These are phyloP conservation scores for Dasypogon diadema DNA, from an alignment of 2,888 invertebrate species.

Conservation along the genomic window DNA sequence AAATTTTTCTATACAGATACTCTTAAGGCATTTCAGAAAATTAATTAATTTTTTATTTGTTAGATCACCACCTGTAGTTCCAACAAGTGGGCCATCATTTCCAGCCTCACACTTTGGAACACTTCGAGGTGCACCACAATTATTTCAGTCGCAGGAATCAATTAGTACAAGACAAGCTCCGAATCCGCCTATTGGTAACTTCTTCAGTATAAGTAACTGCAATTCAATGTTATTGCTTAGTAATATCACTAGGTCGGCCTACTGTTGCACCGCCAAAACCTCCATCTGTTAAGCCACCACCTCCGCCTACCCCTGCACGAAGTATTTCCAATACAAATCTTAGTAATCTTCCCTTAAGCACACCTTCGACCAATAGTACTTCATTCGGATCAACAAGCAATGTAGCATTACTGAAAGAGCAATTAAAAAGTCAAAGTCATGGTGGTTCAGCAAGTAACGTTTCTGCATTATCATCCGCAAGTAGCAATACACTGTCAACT, in stretches of 20 bases:
- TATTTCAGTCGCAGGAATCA: slow-evolving; percentile 64
- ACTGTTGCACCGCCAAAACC: slow-evolving; percentile 65
- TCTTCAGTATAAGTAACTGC: not conserved
- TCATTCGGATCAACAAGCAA: slow-evolving; percentile 60
- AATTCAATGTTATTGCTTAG: not conserved
- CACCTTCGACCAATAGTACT: slow-evolving; percentile 42
- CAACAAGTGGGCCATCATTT: slow-evolving; percentile 63
- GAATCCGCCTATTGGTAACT: slow-evolving; percentile 66
- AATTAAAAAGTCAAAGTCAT: slow-evolving; percentile 63
- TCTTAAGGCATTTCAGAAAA: not conserved
- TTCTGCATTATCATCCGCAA: slow-evolving; percentile 54
- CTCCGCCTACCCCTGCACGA: slow-evolving; percentile 68
- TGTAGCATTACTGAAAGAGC: slow-evolving; percentile 66
- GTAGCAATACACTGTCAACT: slow-evolving; percentile 29
- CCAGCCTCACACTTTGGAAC: slow-evolving; percentile 67
- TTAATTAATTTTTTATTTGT: not conserved
- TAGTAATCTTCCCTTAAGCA: slow-evolving; percentile 61
- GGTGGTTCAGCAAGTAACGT: slow-evolving; percentile 58
- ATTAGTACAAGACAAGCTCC: slow-evolving; percentile 65
- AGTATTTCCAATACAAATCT: slow-evolving; percentile 68
- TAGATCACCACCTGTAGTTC: slow-evolving; percentile 68
- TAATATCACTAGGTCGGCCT: slow-evolving; percentile 63
- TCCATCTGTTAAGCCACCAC: slow-evolving; percentile 67
- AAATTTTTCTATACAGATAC: slow-evolving; percentile 44
- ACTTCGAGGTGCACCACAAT: slow-evolving; percentile 64